Base-by-base conservation (phyloP, 2,888 invertebrate species). In the Drosophila kuntzei region DNA sequence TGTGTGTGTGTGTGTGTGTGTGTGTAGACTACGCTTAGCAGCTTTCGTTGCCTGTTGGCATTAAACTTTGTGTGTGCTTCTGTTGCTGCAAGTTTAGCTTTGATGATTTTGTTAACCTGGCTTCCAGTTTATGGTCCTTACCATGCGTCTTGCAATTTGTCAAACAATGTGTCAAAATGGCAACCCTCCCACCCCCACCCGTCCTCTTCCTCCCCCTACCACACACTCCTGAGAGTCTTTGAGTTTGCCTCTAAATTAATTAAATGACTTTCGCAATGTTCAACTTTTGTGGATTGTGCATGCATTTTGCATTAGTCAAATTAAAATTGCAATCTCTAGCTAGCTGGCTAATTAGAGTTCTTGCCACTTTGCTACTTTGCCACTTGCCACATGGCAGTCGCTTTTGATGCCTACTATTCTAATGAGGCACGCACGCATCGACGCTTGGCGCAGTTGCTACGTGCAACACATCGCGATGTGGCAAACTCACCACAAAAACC, bases 121-220 rank as follows among this genome's bases (percentile, higher is more conserved):
- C 77, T 63, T 46, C 37, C 67, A 64, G 80, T 67, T 83, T 69
- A 77, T 71, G 67, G 57, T 57, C 57, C 53, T 58, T 67, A 71
- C 74, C 71, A 74, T 75, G 74, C 70, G 78, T 76, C 83, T 76
- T 77, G 81, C 84, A 86, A 89, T 86, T 86, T 86, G 86, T 86
- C 89, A 89, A 86, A 86, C 86, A 89, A 87, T 89, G 89, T 86
- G 83, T 84, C 89, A 87, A 71, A 87, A 78, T 89, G 77, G 25
- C 49, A 43, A 27, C 8, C 44, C 18, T 12, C 20, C 5, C 27
- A 4, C 4, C 9, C 34, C 22, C 2, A 2, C n/a, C n/a, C n/a
- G n/a, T n/a, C n/a, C n/a, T n/a, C n/a, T n/a, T n/a, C n/a, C n/a
- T n/a, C 4, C 20, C 3, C 11, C 34, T 7, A 6, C 36, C 6